Conservation (phyloP, 2,113 vertebrate species). For the Anas platyrhynchos region DNA sequence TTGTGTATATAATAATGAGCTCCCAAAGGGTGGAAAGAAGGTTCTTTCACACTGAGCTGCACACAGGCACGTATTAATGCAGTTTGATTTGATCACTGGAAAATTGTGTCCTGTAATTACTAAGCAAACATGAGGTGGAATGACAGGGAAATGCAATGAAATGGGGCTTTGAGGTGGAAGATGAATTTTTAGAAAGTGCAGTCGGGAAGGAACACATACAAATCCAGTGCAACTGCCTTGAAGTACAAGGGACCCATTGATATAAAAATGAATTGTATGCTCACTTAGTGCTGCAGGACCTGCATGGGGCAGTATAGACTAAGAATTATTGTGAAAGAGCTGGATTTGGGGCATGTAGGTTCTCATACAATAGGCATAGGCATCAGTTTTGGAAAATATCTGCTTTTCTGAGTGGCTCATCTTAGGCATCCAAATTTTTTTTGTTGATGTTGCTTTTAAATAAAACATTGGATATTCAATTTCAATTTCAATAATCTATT, state of each 20-base stretch:
- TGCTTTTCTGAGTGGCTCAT: neutral
- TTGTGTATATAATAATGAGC: slow-evolving; percentile 64
- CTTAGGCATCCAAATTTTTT: neutral
- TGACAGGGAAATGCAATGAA: slow-evolving; percentile 53
- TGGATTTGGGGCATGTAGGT: neutral
- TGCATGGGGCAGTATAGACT: slow-evolving; percentile 46
- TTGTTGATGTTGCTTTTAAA: neutral
- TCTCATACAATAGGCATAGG: neutral
- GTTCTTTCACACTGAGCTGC: slow-evolving; percentile 44
- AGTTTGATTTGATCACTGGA: slow-evolving; percentile 65
- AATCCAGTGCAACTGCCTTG: neutral
- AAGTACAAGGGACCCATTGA: slow-evolving; percentile 16
- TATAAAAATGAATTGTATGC: neutral
- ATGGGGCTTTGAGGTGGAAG: slow-evolving; percentile 47
- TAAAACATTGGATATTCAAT: neutral
- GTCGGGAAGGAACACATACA: neutral
- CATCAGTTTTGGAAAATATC: neutral
- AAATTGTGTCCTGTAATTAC: slow-evolving; percentile 66
- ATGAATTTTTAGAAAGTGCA: slow-evolving; percentile 33
- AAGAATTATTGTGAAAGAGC: neutral
- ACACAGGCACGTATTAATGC: slow-evolving; percentile 37
- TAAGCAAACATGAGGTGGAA: slow-evolving; percentile 42
- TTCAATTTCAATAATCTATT: neutral
- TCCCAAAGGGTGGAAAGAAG: slow-evolving; percentile 52
- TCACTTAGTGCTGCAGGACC: neutral